phyloP scores from a whole-genome alignment of 2,113 vertebrate species.

The Pelobates fuscus region DNA sequence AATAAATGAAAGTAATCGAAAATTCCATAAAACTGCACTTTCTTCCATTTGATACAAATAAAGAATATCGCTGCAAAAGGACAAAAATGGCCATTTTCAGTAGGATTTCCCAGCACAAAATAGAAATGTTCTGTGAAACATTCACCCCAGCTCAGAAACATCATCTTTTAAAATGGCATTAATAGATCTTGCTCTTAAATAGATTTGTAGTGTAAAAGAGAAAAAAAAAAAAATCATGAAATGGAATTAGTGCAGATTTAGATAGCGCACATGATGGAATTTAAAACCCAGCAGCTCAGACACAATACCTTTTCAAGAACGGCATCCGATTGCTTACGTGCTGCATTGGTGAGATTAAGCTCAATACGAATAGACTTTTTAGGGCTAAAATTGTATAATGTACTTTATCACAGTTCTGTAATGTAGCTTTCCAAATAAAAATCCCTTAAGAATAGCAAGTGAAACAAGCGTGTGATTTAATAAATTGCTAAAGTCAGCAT shows the following conservation, averaged over 20 bases:
- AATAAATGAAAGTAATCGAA: slow-evolving; percentile 34
- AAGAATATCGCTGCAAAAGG: background rate
- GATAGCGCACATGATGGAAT: slow-evolving; percentile 39
- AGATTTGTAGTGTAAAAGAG: slow-evolving; percentile 42
- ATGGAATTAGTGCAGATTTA: slow-evolving; percentile 43
- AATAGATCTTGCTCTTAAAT: slow-evolving; percentile 33
- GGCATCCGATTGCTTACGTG: slow-evolving; percentile 41
- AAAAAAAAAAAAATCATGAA: slow-evolving; percentile 18
- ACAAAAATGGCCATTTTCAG: slow-evolving; percentile 6
- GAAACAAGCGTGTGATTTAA: slow-evolving; percentile 3
- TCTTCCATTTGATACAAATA: background rate
- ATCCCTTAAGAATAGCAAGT: background rate
- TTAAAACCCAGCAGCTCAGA: slow-evolving; percentile 9
- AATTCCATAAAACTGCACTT: background rate
- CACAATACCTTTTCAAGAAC: slow-evolving; percentile 41
- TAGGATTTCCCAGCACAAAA: slow-evolving; percentile 26
- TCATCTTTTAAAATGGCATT: slow-evolving; percentile 43
- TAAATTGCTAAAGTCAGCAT: slow-evolving; percentile 3
- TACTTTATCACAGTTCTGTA: slow-evolving; percentile 1
- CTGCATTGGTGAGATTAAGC: slow-evolving; percentile 30
- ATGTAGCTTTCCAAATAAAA: background rate
- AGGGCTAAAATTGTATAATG: slow-evolving; percentile 5
- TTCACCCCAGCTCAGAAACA: slow-evolving; percentile 27
- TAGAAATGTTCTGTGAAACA: slow-evolving; percentile 24
- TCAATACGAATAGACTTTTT: background rate